phyloP scores from a whole-genome alignment of 1,140 invertebrate genomes.

The Colletes gigas region DNA sequence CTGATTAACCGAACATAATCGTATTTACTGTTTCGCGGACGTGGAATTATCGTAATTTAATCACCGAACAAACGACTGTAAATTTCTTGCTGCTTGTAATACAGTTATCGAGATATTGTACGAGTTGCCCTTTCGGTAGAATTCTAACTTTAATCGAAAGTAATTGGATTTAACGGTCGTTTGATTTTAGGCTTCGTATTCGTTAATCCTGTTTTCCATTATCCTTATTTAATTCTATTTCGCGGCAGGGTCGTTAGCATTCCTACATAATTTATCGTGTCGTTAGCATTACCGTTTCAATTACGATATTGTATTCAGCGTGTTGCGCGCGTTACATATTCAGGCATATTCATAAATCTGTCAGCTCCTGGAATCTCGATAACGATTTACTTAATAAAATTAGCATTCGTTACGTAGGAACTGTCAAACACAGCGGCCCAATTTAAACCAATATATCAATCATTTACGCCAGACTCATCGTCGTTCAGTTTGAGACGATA shows the following conservation, averaged over 20 bases:
- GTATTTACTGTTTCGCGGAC: background rate
- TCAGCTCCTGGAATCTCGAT: background rate
- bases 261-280: background rate
- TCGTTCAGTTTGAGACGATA: too few species aligned
- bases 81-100: background rate
- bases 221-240: background rate
- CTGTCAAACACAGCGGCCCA: too few species aligned
- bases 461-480: too few species aligned
- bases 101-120: background rate
- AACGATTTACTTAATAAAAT: background rate
- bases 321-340: background rate
- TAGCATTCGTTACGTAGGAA: too few species aligned
- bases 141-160: background rate
- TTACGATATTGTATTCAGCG: background rate
- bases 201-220: background rate
- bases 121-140: background rate
- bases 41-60: background rate
- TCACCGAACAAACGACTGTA: too few species aligned
- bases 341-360: background rate
- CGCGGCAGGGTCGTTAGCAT: background rate
- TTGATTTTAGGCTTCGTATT: background rate
- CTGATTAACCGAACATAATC: background rate
- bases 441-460: too few species aligned
- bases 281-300: constrained; percentile 1
- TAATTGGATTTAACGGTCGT: background rate